A percentile compares a stretch with the other conserved stretches of the same genome.
phyloP scores from a whole-genome alignment of 2,113 vertebrate species.

The Cyprinodon brontotheroides region DNA sequence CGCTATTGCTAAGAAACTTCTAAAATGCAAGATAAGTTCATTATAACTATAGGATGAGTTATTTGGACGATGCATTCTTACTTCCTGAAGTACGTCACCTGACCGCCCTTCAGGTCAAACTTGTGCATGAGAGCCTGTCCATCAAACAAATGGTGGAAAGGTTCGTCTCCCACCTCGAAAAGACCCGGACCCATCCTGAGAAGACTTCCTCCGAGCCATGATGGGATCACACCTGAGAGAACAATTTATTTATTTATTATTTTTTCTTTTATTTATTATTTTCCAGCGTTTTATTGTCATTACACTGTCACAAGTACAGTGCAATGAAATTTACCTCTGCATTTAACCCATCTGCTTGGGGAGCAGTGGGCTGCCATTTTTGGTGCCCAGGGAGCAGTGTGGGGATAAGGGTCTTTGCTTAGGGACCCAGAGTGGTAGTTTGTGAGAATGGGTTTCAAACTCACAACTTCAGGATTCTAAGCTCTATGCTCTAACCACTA shows the following conservation, averaged over 20 bases:
- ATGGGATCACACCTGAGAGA: constrained; percentile 84
- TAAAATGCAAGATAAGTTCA: background rate
- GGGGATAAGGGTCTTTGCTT: too few relatives aligned
- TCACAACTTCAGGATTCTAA: background rate
- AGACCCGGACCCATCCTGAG: constrained; percentile 93
- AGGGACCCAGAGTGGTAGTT: too few relatives aligned
- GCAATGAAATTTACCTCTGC: too few relatives aligned
- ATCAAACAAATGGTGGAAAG: constrained; percentile 93
- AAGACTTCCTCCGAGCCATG: constrained; percentile 92
- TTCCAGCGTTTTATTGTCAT: too few relatives aligned
- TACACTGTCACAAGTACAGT: too few relatives aligned
- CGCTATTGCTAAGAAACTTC: background rate
- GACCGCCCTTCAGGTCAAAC: constrained; percentile 93
- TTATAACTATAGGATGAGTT: background rate
- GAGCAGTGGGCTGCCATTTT: too few relatives aligned
- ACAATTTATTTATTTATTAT: background rate
- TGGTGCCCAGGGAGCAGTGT: too few relatives aligned
- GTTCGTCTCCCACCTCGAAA: constrained; percentile 90
- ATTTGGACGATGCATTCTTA: constrained; percentile 49
- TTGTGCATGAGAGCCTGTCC: constrained; percentile 97
- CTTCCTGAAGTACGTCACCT: constrained; percentile 92
- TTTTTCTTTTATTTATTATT: background rate
- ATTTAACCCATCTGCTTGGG: too few relatives aligned
- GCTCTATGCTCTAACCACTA: background rate
- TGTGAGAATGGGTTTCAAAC: too few relatives aligned